Base-by-base conservation (phyloP, 2,797 vertebrate species). In the Ciconia nigra region DNA sequence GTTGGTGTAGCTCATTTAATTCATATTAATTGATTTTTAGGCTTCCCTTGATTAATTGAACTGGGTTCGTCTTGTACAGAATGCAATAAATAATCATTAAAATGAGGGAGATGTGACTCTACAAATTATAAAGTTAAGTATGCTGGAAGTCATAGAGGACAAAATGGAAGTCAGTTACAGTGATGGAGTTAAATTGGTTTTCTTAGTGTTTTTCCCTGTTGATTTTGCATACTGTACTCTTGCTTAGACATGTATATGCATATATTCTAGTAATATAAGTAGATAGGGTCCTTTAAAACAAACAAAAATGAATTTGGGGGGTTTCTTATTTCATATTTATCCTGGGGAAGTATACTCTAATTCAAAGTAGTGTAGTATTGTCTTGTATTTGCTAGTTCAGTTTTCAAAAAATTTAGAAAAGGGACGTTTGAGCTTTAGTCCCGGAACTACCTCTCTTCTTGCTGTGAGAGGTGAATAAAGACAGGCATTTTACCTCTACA, bases 1-100 rank as follows among this genome's bases (percentile, higher is more conserved):
- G 97, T 98, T 98, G 98, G 98, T 98, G 98, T 98, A 98, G 98
- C 98, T 99, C 98, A 99, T 99, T 99, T 99, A 99, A 99, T 99
- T 99, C 98, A 98, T 98, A 98, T 99, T 99, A 99, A 99, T 99
- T 99, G 99, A 99, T 99, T 97, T 98, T 98, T 98, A 98, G 97
- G 98, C 98, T 98, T 97, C 97, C 95, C 97, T 96, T 99, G 99
- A 99, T 99, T 99, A 99, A 99, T 99, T 98, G 98, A 98, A 98
- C 96, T 96, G 95, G 93, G 97, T 98, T 98, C 83, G 70, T 98
- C 98, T 98, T 98, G 98, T 98, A 98, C 97, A 97, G 96, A 97
- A 95, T 96, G 98, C 98, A 98, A 99, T 99, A 98, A 99, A 99
- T 99, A 98, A 98, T 98, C 98, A 98, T 98, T 98, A 98, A 97